A percentile compares a stretch with the other conserved stretches of the same genome.
Conservation (phyloP, 2,888 invertebrate genomes). For the Diogma glabrata region DNA sequence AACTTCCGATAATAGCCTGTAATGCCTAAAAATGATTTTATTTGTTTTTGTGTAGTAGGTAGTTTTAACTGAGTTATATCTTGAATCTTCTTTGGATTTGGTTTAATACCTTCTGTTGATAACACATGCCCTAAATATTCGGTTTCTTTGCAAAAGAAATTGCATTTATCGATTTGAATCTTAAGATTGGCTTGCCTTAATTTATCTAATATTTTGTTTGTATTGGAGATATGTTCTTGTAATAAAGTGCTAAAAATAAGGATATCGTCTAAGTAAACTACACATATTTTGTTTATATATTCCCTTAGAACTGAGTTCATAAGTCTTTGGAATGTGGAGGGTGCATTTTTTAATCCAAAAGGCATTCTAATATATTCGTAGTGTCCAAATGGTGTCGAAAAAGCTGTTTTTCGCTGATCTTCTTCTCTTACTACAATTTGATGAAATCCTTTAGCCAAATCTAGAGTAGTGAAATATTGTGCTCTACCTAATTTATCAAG, state of each 20-base stretch:
- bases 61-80: too few species aligned
- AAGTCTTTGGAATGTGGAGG: too few species aligned
- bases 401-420: not conserved
- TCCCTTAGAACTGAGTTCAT: too few species aligned
- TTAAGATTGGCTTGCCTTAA: not conserved
- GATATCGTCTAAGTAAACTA: too few species aligned
- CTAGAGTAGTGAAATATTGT: too few species aligned
- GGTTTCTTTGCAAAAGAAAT: too few species aligned
- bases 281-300: too few species aligned
- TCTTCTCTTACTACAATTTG: not conserved
- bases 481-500: too few species aligned
- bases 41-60: not conserved
- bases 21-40: not conserved
- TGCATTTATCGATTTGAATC: too few species aligned
- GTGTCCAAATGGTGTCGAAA: not conserved
- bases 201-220: not conserved
- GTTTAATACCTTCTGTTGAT: not conserved
- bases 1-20: not conserved
- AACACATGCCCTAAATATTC: not conserved
- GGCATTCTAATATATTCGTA: not conserved
- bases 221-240: not conserved
- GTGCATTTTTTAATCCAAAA: not conserved
- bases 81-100: not conserved
- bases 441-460: too few species aligned
- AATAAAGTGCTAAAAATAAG: too few species aligned